Evolutionary conservation across 2,888 invertebrate genomes (phyloP), one percentile per base, ranked within the genome.

Genomic region (Nomada ferruginata): DNA sequence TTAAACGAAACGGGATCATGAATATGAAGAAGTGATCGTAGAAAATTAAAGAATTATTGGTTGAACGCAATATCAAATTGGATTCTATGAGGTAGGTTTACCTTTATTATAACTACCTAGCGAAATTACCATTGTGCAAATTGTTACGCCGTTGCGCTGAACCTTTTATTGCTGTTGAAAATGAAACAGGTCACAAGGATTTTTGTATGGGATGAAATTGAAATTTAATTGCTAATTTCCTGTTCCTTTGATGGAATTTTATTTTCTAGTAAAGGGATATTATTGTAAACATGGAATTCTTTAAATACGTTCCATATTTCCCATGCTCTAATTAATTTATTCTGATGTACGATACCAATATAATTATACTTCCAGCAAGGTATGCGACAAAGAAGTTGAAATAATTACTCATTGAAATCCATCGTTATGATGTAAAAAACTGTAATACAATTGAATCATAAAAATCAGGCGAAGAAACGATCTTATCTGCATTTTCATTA

Each of bases 261-360:
- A 44, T 2, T 42, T n/a, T 55, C 2, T 10, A 18, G 11, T 0
- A 9, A 0, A 13, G 42, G 23, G 20, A 20, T 55, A 10, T 55
- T 15, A 68, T 9, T 44, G 20, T 15, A 15, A 15, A 63, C 5
- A 2, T 55, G 11, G 18, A n/a, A n/a, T 7, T 15, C 26, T 13
- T 42, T 44, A 26, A 36, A 23, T 57, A 36, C 11, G 18, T 23
- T n/a, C n/a, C n/a, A 26, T 18, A 11, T 13, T 26, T 26, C 11
- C 57, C 15, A n/a, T 59, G 44, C 18, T 69, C 57, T 7, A 69
- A 69, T 69, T 57, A 69, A 59, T 69, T 69, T n/a, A n/a, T 42
- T 11, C 18, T 36, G 10, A 10, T 11, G 9, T 9, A 4, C 53
- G 52, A 66, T 36, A 29, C n/a, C 29, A 57, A 15, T 15, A 53